Evolutionary conservation across 2,797 vertebrate species (phyloP).

Genomic region (Pangasius larnaudii): DNA sequence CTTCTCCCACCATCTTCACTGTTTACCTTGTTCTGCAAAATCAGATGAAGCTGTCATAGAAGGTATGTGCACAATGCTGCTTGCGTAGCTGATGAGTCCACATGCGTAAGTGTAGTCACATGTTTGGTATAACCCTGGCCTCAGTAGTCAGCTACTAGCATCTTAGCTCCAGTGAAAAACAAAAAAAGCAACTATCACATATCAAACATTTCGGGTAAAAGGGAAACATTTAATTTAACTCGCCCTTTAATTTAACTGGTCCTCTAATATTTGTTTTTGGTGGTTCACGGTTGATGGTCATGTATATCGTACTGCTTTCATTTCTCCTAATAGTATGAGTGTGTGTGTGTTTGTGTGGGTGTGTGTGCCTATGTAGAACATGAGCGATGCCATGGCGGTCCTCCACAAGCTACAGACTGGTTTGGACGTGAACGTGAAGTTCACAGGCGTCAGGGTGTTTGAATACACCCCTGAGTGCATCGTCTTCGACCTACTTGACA

Average conservation of each 20-base stretch:
- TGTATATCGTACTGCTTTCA: background rate
- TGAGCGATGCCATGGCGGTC: constrained; percentile 98
- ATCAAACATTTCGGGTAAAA: background rate
- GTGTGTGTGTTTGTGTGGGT: background rate
- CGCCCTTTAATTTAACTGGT: background rate
- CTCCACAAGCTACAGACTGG: constrained; percentile 97
- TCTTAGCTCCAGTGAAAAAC: background rate
- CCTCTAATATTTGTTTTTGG: background rate
- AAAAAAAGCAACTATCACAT: background rate
- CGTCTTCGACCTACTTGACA: constrained; percentile 97
- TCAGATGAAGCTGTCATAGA: background rate
- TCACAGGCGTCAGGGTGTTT: constrained; percentile 94
- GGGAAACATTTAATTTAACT: background rate
- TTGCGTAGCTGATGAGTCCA: background rate
- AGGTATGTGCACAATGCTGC: background rate
- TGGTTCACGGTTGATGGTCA: background rate
- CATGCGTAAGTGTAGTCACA: background rate
- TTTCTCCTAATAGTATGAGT: background rate
- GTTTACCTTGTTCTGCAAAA: background rate
- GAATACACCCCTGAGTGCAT: constrained; percentile 99
- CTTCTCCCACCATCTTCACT: background rate
- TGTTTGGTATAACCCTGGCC: background rate
- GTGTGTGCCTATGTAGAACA: constrained; percentile 80
- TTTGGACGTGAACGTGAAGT: constrained; percentile 97
- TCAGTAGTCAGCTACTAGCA: background rate